Evolutionary conservation across 2,113 vertebrate genomes (phyloP).

Genomic region (Solea senegalensis): DNA sequence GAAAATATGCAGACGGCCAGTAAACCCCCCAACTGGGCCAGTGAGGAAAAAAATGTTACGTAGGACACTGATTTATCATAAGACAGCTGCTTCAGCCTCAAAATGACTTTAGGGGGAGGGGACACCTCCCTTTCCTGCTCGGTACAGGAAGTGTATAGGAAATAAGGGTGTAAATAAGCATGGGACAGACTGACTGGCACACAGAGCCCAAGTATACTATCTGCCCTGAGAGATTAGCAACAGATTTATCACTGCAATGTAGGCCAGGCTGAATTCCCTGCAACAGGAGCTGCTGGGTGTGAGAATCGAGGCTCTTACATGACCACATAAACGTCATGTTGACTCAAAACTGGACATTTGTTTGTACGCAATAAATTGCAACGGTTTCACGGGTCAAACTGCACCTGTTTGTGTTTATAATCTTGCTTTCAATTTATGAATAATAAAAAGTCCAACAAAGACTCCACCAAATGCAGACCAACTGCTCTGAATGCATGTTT

Average conservation of each 20-base stretch:
- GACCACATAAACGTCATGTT: slow-evolving; percentile 13
- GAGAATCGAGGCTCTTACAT: slow-evolving; percentile 49
- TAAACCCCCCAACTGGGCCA: too few species aligned
- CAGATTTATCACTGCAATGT: slow-evolving; percentile 80
- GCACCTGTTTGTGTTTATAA: not conserved
- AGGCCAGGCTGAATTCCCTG: slow-evolving; percentile 62
- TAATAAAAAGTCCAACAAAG: not conserved
- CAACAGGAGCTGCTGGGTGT: slow-evolving; percentile 68
- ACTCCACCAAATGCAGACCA: not conserved
- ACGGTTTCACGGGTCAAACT: not conserved
- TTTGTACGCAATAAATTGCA: slow-evolving; percentile 4
- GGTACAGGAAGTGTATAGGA: slow-evolving; percentile 64
- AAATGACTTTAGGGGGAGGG: slow-evolving; percentile 40
- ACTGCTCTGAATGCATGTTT: slow-evolving; percentile 10
- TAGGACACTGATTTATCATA: slow-evolving; percentile 20
- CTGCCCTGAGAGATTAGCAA: slow-evolving; percentile 77
- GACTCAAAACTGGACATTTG: slow-evolving; percentile 26
- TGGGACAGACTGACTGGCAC: slow-evolving; percentile 61
- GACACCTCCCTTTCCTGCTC: slow-evolving; percentile 67
- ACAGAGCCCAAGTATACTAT: slow-evolving; percentile 68
- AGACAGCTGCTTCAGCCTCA: slow-evolving; percentile 34
- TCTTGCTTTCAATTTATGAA: not conserved
- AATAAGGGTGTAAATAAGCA: slow-evolving; percentile 68
- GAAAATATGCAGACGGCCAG: too few species aligned
- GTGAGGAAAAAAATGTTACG: not conserved